Evolutionary conservation across 1,140 invertebrate genomes (phyloP), one percentile per base, ranked within the genome.

Genomic region (Ips nitidus): DNA sequence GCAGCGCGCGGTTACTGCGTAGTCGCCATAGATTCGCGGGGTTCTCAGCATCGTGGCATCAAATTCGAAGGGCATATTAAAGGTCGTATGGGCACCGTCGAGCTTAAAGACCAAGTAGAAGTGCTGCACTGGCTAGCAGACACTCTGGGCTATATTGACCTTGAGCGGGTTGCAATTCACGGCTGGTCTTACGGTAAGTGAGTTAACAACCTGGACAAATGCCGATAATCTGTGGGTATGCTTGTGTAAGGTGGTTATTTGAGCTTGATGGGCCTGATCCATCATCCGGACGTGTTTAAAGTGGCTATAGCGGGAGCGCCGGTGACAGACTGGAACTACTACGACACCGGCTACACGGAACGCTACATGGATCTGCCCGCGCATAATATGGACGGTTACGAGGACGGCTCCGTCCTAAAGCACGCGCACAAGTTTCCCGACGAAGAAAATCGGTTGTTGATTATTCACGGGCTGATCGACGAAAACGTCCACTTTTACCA

Each of bases 401-500:
- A 87, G 57, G 86, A 86, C 45, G 91, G 92, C 7, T 92, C 90
- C 6, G 86, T 95, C 53, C 82, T 94, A 47, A 89, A 86, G 62
- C 90, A 92, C 74, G 89, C 94, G 3, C 89, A 91, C 72, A 89
- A 91, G 78, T 94, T 98, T 81, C 95, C 95, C 1, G 93, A 97
- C 78, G 91, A 95, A 78, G 94, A 96, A 79, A 96, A 95, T 80
- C 86, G 96, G 65, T 81, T 99, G 52, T 83, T 99, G n/a, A 95
- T 99, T 50, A 94, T 99, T 74, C 98, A 99, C 82, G 98, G 98
- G 3, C 84, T 98, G 55, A 96, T 98, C 63, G 98, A 99, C 82
- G 98, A 99, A 83, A 99, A 99, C 81, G 98, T 99, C n/a, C 98
- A 99, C 82, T 99, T 99, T 81, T 90, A 91, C 74, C 97, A 99